Base-by-base conservation (phyloP, 2,113 vertebrate genomes). In the Montifringilla adamsi region DNA sequence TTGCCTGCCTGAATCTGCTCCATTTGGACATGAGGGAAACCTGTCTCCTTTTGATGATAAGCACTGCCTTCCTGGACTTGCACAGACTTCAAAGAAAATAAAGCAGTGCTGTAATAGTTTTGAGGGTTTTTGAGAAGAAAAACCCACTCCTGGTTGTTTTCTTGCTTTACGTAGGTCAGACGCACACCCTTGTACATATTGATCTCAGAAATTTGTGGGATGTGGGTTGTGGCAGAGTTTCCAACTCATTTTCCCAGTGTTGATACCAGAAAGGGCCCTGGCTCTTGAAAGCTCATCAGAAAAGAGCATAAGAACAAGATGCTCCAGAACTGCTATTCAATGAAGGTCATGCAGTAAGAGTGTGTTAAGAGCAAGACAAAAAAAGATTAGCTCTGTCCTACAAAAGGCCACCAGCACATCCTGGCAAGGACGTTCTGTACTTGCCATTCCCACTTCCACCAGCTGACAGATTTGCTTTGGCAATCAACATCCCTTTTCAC, bases 1-100 rank as follows among this genome's bases (percentile, higher is more conserved):
- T 74, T 52, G 60, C 58, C 31, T 68, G 56, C 67, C 85, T 92
- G 47, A 88, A 63, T 81, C 55, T 70, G 35, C 39, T 85, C 60
- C 0, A 0, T 64, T 50, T 74, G 68, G 39, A 67, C 39, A 59
- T 27, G 67, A 91, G 35, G n/a, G 46, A 86, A 49, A 19, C 35
- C 58, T 53, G 43, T 39, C 75, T 69, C 41, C 41, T 80, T 84
- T 69, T 55, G 35, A 75, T 0, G 0, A 74, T 63, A 95, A 91
- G 41, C 35, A 69, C 18, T 80, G 56, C 43, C 41, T 53, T 83
- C 83, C 75, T 50, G n/a, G 39, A 33, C 39, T 59, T 80, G 27
- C 67, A 88, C 39, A 84, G 23, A 31, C 44, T 84, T 78, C 63
- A n/a, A 68, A 84, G 44, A 67, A 90, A 88, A 70, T 13, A 85